Percentiles rank a stretch among this genome's conserved stretches.
phyloP scores from a whole-genome alignment of 2,888 invertebrate species.

The Sarcophaga subvicina region DNA sequence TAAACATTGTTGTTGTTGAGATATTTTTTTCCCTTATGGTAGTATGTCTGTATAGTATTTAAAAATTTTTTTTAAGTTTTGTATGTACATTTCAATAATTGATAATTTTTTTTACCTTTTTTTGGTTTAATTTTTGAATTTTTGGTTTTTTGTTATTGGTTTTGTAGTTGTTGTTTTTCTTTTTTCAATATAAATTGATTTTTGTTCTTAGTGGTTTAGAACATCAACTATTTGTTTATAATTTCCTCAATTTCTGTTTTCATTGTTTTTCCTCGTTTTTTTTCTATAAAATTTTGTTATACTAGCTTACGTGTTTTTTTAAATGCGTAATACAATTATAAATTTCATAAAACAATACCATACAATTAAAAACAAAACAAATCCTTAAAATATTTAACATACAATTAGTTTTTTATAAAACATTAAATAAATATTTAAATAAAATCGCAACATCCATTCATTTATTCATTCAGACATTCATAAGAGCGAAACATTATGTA shows the following conservation, averaged over 20 bases:
- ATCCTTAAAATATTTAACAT: neutral
- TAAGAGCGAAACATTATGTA: neutral
- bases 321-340: conserved; percentile 30
- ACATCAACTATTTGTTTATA: neutral
- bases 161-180: no score
- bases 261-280: conserved; percentile 19
- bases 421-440: conserved; percentile 9
- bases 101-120: neutral
- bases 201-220: no score
- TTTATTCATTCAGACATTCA: conserved; percentile 37
- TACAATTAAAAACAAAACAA: neutral
- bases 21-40: neutral
- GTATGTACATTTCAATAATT: neutral
- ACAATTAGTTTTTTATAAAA: neutral
- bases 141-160: conserved; percentile 29
- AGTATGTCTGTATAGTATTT: conserved; percentile 48
- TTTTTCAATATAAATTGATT: neutral
- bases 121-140: neutral
- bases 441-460: conserved; percentile 45
- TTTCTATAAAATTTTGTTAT: conserved; percentile 7
- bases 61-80: conserved; percentile 5
- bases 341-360: neutral
- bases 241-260: neutral
- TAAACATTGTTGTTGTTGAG: conserved; percentile 3
- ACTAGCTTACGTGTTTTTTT: neutral